Conservation (phyloP, 2,888 invertebrate species). For the Leistus spinibarbis region DNA sequence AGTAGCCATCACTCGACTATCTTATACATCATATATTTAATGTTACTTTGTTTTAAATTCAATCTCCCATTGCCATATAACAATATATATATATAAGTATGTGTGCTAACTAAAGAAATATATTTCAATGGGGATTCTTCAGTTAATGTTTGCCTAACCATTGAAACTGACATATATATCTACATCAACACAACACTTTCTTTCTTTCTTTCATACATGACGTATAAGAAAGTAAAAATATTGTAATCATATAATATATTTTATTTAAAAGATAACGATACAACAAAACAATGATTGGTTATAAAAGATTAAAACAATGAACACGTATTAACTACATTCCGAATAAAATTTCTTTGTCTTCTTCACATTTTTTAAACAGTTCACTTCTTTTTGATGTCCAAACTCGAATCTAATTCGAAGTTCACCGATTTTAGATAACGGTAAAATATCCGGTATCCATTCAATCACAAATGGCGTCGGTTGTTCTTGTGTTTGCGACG, state of each 20-base stretch:
- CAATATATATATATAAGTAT: too few species aligned
- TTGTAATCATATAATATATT: too few species aligned
- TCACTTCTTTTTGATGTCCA: conserved; percentile 63
- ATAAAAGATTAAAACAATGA: not conserved
- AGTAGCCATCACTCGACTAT: too few species aligned
- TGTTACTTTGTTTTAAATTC: not conserved
- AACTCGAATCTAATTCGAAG: conserved; percentile 73
- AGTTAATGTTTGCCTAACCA: too few species aligned
- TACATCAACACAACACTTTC: too few species aligned
- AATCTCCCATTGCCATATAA: too few species aligned
- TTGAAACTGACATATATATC: too few species aligned
- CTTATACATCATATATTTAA: not conserved
- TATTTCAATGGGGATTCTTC: too few species aligned
- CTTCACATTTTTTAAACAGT: conserved; percentile 1
- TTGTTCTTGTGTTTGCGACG: conserved; percentile 54
- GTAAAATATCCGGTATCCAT: conserved; percentile 77
- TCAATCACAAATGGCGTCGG: conserved; percentile 73
- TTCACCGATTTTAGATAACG: conserved; percentile 72
- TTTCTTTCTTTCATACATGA: too few species aligned
- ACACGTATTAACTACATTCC: not conserved
- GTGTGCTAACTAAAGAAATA: too few species aligned
- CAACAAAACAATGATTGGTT: not conserved
- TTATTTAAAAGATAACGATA: conserved; percentile 3
- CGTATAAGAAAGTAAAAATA: too few species aligned
- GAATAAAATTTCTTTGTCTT: conserved; percentile 4